Evolutionary conservation across 2,797 vertebrate species (phyloP).

Genomic region (Spinus olivaceus): DNA sequence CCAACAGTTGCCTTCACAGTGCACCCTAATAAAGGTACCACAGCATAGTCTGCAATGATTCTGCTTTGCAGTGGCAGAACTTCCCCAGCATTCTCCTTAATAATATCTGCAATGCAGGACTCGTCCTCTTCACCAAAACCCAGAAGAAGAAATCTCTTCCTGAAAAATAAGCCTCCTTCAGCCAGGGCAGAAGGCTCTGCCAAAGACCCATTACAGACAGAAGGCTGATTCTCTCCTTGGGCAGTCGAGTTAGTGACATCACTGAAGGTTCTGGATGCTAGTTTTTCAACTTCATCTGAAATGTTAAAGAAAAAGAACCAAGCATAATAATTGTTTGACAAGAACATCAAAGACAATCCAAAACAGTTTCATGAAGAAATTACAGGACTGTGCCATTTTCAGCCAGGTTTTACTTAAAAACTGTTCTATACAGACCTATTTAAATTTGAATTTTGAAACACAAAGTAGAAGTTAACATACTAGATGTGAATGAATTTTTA

Average conservation of each 20-base stretch:
- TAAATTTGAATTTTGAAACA: background rate
- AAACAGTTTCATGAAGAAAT: background rate
- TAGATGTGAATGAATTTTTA: background rate
- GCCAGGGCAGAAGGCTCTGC: slow-evolving; percentile 68
- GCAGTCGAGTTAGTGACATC: slow-evolving; percentile 27
- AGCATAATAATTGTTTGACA: background rate
- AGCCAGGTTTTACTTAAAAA: background rate
- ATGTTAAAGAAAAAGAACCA: background rate
- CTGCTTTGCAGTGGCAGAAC: slow-evolving; percentile 77
- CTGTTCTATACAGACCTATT: background rate
- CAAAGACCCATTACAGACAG: slow-evolving; percentile 18
- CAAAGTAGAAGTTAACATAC: background rate
- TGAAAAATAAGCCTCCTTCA: slow-evolving; percentile 82
- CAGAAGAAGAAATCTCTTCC: slow-evolving; percentile 84
- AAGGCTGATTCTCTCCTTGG: slow-evolving; percentile 54
- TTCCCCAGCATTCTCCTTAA: slow-evolving; percentile 87
- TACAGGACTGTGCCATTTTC: background rate
- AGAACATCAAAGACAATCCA: background rate
- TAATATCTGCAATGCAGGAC: slow-evolving; percentile 77
- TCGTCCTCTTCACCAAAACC: slow-evolving; percentile 87
- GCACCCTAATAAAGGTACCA: slow-evolving; percentile 91
- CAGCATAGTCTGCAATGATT: slow-evolving; percentile 87
- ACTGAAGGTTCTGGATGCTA: background rate
- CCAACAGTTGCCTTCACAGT: slow-evolving; percentile 88
- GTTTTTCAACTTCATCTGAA: slow-evolving; percentile 75